Base-by-base conservation (phyloP, 1,140 invertebrate species). In the Calliopsis andreniformis region DNA sequence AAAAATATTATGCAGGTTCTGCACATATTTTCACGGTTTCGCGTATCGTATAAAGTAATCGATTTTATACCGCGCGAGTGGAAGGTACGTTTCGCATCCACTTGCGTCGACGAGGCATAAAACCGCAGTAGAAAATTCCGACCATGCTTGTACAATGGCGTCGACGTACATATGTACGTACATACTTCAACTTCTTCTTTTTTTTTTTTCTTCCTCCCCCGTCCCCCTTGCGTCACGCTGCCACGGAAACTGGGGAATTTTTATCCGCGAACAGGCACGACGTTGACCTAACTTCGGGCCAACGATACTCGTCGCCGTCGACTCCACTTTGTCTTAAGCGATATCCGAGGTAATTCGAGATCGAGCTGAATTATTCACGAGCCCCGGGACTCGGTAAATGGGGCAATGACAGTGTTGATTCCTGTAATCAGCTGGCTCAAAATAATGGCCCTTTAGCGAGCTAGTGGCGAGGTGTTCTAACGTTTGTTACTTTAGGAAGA, bases 21-120 rank as follows among this genome's bases (percentile, higher is more conserved):
- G 32, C 59, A 32, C 30, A 32, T 71, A 58, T 45, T 61, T 71
- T 47, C 45, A 62, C 58, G 45, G 45, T 59, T 59, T 59, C 56
- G 32, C 32, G 56, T 71, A 51, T 71, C 56, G 58, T 62, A 61
- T 58, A 71, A 49, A 61, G 56, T 71, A 62, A 71, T 71, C 69
- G 58, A 51, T 63, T 47, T 63, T 55, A 56, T 66, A 73, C 62
- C 28, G 59, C 35, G 45, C 47, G 62, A 64, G 61, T 66, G 70
- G 61, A 73, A 66, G 66, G 70, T 55, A 59, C 49, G 49, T 73
- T 73, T 71, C 69, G 69, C 43, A 73, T 66, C 62, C 70, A 63
- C 49, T 63, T 39, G 49, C 62, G 35, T 66, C 62, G 62, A 66
- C 58, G 58, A 55, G 61, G 70, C 62, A 73, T 66, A 45, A 66